phyloP scores from a whole-genome alignment of 1,140 invertebrate species.

The Atta cephalotes region DNA sequence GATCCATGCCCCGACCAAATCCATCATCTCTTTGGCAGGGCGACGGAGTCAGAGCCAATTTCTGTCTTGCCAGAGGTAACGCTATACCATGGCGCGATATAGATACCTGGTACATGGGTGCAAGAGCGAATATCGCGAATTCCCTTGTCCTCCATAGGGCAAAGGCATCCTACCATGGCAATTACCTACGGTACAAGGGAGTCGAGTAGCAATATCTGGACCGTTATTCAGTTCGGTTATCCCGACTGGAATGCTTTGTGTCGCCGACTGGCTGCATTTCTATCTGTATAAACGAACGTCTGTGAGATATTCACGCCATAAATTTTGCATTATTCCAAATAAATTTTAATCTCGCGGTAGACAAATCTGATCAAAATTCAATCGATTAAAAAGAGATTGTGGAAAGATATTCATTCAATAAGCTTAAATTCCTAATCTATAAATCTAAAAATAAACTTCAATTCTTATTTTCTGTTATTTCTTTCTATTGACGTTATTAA shows the following conservation, averaged over 20 bases:
- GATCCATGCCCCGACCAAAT: neutral
- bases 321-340: slow-evolving; percentile 64
- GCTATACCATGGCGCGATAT: slow-evolving; percentile 42
- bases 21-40: neutral
- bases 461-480: neutral
- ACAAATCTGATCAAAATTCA: neutral
- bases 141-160: slow-evolving; percentile 62
- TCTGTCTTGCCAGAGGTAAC: slow-evolving; percentile 29
- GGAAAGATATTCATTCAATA: neutral
- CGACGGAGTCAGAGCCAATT: neutral
- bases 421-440: neutral
- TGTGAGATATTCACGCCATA: slow-evolving; percentile 58
- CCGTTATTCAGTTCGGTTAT: slow-evolving; percentile 78
- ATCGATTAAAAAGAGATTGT: neutral
- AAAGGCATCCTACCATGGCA: slow-evolving; percentile 73
- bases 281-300: slow-evolving; percentile 64
- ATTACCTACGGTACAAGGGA: slow-evolving; percentile 73
- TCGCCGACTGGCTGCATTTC: slow-evolving; percentile 71
- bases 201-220: slow-evolving; percentile 85
- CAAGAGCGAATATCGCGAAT: slow-evolving; percentile 71
- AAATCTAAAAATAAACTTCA: neutral
- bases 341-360: slow-evolving; percentile 40
- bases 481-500: neutral
- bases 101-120: slow-evolving; percentile 56
- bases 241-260: slow-evolving; percentile 84